phyloP scores from a whole-genome alignment of 2,888 invertebrate species.

The Monopis laevigella region DNA sequence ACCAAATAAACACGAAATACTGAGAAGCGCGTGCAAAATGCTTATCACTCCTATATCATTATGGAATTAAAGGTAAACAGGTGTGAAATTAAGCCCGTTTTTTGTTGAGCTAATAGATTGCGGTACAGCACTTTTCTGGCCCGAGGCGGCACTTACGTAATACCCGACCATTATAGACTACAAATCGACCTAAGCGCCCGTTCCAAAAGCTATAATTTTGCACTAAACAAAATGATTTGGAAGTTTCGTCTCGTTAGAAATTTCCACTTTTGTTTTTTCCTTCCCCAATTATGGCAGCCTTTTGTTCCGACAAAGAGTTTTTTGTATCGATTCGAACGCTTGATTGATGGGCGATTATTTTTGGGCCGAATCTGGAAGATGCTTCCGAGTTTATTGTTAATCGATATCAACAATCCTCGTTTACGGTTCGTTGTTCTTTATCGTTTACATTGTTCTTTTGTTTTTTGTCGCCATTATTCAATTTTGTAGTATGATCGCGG shows the following conservation, averaged over 20 bases:
- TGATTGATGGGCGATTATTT: conserved; percentile 64
- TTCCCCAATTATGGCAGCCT: conserved; percentile 46
- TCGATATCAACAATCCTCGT: conserved; percentile 29
- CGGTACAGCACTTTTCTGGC: conserved; percentile 40
- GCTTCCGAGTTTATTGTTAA: conserved; percentile 51
- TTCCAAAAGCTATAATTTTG: conserved; percentile 62
- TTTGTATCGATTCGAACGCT: conserved; percentile 34
- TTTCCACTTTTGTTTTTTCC: conserved; percentile 61
- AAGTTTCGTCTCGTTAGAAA: conserved; percentile 59
- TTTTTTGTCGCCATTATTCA: conserved; percentile 30
- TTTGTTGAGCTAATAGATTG: conserved; percentile 57
- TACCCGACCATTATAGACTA: conserved; percentile 45
- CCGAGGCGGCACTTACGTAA: conserved; percentile 48
- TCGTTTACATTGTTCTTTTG: conserved; percentile 16
- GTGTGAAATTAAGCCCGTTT: conserved; percentile 63
- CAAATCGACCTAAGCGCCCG: conserved; percentile 53
- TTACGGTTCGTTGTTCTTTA: conserved; percentile 23
- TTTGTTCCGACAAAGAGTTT: conserved; percentile 45
- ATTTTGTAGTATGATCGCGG: conserved; percentile 21
- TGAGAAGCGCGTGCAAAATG: conserved; percentile 43
- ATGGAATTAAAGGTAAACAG: conserved; percentile 60
- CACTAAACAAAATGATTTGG: conserved; percentile 62
- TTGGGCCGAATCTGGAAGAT: conserved; percentile 45
- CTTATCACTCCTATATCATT: conserved; percentile 45
- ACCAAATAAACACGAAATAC: conserved; percentile 16